Evolutionary conservation across 2,888 invertebrate genomes (phyloP), one percentile per base, ranked within the genome.

Genomic region (Neoaliturus tenellus): DNA sequence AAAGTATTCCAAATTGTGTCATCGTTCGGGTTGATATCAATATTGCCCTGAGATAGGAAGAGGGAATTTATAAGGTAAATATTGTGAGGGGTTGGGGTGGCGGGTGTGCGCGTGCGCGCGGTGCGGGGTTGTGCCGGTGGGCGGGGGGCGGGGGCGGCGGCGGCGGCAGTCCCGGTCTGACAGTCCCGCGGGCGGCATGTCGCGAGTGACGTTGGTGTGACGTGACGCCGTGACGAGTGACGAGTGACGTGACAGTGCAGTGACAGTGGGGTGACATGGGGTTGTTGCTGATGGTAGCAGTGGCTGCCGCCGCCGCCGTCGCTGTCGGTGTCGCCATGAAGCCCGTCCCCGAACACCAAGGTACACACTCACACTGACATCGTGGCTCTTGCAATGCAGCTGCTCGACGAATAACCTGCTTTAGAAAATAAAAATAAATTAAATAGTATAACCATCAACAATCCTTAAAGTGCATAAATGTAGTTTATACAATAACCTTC

Each of bases 1-100:
- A 78, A 78, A 78, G 78, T 78, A 78, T 78, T 78, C 78, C 78
- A 78, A 78, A 78, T 78, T 78, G 78, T 78, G 78, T 78, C 78
- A 78, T 78, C 78, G 78, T 78, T 78, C 31, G 48, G 78, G 78
- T 55, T 78, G 78, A 78, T 78, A 78, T 78, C 78, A 78, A 78
- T 78, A 78, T 78, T 78, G 78, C 78, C 75, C 78, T 78, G 78
- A 78, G 78, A 78, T 78, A 78, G 78, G 78, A 78, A 55, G 78
- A 78, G 78, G 78, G 78, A 78, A 78, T 78, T 78, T 78, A 78
- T 78, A 78, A 78, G 78, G 78, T 78, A 78, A 78, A 78, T 78
- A 78, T 78, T 78, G 78, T 71, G 62, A 62, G 28, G 73, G 73
- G 73, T 28, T 39, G 73, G 69, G n/a, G 69, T n/a, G 39, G 5